These are phyloP conservation scores for Arctocebus calabarensis DNA, from an alignment of 2,797 vertebrate species.

Conservation along the genomic window DNA sequence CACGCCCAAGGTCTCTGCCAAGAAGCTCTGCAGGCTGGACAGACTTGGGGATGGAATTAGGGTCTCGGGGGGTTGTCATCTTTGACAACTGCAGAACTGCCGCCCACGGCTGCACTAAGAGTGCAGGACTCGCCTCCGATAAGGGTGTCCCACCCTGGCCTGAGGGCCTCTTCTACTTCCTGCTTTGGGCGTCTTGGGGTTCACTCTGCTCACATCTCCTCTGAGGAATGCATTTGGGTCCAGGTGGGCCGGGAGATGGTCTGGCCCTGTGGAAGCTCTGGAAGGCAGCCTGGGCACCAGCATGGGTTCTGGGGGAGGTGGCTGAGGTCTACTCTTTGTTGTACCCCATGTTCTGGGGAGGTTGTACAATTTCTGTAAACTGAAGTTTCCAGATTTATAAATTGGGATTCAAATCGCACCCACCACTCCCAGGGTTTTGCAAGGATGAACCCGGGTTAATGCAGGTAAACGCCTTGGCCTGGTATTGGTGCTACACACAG, in stretches of 20 bases:
- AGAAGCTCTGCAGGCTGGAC: too few species aligned
- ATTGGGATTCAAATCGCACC: background rate
- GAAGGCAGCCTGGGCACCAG: background rate
- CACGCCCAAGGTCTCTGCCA: background rate
- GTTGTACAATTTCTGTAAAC: background rate
- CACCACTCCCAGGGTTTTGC: background rate
- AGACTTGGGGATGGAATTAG: background rate
- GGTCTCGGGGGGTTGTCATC: background rate
- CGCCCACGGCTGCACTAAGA: background rate
- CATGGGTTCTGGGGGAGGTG: accelerated
- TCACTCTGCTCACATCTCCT: background rate
- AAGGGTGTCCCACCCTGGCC: accelerated
- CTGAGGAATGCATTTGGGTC: background rate
- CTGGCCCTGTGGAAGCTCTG: background rate
- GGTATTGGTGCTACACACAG: accelerated
- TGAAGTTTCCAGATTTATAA: background rate
- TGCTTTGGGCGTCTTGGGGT: accelerated
- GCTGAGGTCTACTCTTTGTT: background rate
- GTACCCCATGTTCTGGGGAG: background rate
- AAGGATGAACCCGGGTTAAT: background rate
- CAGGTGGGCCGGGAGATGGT: background rate
- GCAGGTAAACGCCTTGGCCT: background rate
- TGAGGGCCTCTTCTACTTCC: too few species aligned
- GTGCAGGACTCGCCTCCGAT: accelerated
- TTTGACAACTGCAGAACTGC: background rate